These are phyloP conservation scores for Drymodes brunneopygia DNA, from an alignment of 2,113 vertebrate species.

Conservation along the genomic window DNA sequence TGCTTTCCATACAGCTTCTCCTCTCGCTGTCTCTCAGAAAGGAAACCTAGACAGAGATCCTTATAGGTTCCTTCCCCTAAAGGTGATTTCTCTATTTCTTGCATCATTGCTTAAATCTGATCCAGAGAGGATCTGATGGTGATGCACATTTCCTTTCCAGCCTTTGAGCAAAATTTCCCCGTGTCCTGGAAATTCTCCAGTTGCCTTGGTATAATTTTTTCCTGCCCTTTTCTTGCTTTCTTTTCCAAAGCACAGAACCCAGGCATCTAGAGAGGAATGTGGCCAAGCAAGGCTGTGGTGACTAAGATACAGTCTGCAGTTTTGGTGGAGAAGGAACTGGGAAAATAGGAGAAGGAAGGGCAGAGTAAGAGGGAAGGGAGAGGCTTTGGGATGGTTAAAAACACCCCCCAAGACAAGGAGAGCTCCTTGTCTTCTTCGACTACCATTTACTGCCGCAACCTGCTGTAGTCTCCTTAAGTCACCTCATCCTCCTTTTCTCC, in stretches of 20 bases:
- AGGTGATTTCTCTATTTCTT: not conserved
- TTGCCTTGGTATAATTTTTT: not conserved
- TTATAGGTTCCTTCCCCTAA: not conserved
- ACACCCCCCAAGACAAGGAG: not conserved
- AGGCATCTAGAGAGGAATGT: not conserved
- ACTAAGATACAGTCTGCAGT: not conserved
- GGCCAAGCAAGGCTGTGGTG: not conserved
- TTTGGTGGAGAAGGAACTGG: not conserved
- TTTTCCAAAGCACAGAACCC: not conserved
- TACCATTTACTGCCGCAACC: rapidly evolving
- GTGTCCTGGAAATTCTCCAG: not conserved
- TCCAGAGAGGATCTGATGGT: not conserved
- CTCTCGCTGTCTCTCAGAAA: not conserved
- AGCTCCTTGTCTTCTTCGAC: not conserved
- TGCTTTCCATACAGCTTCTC: not conserved
- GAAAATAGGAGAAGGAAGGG: not conserved
- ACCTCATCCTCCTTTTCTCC: not conserved
- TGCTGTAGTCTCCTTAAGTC: not conserved
- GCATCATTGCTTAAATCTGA: not conserved
- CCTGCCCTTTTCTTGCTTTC: not conserved
- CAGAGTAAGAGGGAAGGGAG: not conserved
- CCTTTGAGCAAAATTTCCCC: not conserved
- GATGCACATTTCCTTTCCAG: not conserved
- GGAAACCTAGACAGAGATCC: not conserved
- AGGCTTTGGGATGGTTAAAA: not conserved